Conservation (phyloP, 2,888 invertebrate species). For the Brachyopa scutellaris region DNA sequence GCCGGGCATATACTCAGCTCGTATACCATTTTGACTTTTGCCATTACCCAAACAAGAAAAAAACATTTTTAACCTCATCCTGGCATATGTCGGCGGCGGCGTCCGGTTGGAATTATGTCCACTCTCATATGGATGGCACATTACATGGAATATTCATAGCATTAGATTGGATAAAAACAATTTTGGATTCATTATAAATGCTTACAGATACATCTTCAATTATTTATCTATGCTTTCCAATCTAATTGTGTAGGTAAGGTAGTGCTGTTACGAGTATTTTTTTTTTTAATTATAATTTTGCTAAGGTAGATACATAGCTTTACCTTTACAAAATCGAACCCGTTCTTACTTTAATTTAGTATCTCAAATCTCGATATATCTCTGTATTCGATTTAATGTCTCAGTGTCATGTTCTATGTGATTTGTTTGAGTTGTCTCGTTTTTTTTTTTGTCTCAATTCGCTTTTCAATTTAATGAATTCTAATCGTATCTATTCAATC, state of each 20-base stretch:
- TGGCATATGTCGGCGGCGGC: no score
- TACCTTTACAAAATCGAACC: no score
- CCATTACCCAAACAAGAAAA: slow-evolving; percentile 11
- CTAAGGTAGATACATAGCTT: slow-evolving; percentile 42
- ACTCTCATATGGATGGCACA: slow-evolving; percentile 3
- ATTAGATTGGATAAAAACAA: slow-evolving; percentile 50
- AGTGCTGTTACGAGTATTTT: no score
- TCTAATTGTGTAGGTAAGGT: no score
- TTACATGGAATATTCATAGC: slow-evolving; percentile 43
- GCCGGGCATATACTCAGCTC: slow-evolving; percentile 1
- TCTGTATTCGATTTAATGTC: slow-evolving; percentile 15
- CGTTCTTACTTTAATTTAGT: slow-evolving; percentile 26
- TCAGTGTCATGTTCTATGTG: slow-evolving; percentile 59
- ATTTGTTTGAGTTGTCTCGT: slow-evolving; percentile 54
- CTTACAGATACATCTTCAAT: slow-evolving; percentile 5
- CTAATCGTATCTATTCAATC: slow-evolving; percentile 68
- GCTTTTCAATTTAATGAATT: slow-evolving; percentile 68
- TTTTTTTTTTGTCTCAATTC: slow-evolving; percentile 20
- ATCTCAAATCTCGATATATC: slow-evolving; percentile 16
- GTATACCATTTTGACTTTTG: slow-evolving; percentile 51
- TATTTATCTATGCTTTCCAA: neutral
- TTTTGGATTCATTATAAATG: slow-evolving; percentile 23
- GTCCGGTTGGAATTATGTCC: slow-evolving; percentile 1
- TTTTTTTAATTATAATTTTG: no score
- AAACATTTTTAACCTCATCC: slow-evolving; percentile 45